Percentiles rank a stretch among this genome's conserved stretches.
Conservation (phyloP, 2,797 vertebrate species). For the Hemibagrus guttatus region DNA sequence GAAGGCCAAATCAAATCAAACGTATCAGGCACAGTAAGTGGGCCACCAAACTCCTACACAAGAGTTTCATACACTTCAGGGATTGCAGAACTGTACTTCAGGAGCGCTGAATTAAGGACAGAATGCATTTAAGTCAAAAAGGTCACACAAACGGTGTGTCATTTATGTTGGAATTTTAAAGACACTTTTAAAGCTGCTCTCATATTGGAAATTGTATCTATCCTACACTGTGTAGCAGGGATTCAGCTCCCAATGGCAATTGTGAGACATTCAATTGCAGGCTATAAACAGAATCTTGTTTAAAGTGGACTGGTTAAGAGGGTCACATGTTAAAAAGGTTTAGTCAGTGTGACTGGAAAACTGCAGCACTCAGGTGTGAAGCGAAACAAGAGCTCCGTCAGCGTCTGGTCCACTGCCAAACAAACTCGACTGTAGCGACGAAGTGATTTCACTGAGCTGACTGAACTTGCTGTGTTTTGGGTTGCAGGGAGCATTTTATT, state of each 20-base stretch:
- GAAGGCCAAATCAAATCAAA: constrained; percentile 56
- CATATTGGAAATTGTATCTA: neutral
- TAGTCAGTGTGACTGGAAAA: neutral
- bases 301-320: neutral
- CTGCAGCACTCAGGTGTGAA: neutral
- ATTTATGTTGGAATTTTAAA: neutral
- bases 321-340: neutral
- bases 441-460: neutral
- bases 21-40: constrained; percentile 46
- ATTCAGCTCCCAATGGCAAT: neutral
- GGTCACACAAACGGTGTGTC: neutral
- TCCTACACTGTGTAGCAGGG: neutral
- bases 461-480: neutral
- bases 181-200: neutral
- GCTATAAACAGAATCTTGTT: no score
- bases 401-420: no score
- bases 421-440: no score
- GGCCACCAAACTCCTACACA: constrained; percentile 54
- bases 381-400: neutral
- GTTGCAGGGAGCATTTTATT: neutral
- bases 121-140: neutral
- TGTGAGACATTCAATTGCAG: neutral
- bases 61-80: constrained; percentile 33
- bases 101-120: constrained; percentile 32
- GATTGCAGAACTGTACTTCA: constrained; percentile 44